Evolutionary conservation across 35 echinoderm and acorn worm genomes (phyloP).

Genomic region (Hemicentrotus pulcherrimus): DNA sequence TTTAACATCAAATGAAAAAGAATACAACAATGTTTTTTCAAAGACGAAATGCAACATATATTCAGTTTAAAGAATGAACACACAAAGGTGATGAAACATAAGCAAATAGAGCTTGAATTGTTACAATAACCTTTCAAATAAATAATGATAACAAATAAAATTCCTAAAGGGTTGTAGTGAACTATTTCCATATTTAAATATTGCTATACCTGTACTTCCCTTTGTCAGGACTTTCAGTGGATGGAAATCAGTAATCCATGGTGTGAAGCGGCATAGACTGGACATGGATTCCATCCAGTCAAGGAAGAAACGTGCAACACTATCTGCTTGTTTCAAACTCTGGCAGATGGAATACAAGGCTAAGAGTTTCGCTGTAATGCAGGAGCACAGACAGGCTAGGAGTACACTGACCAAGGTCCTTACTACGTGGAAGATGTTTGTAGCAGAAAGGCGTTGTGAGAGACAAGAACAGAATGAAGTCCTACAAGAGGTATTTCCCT

Average conservation of each 20-base stretch:
- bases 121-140: too few species aligned
- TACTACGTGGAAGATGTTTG: constrained; percentile 12
- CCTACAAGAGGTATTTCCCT: neutral
- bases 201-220: neutral
- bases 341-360: constrained; percentile 45
- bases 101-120: too few species aligned
- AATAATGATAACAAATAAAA: too few species aligned
- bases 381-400: neutral
- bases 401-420: neutral
- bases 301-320: too few species aligned
- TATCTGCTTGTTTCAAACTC: neutral
- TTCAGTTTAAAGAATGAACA: too few species aligned
- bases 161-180: too few species aligned
- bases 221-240: neutral
- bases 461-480: neutral
- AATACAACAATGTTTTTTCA: too few species aligned
- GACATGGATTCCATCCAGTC: constrained; percentile 24
- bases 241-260: neutral
- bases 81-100: too few species aligned
- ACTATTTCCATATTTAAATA: too few species aligned
- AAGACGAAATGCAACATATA: too few species aligned
- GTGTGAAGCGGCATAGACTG: neutral
- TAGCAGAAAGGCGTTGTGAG: neutral
- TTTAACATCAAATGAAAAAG: too few species aligned
- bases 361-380: neutral